Base-by-base conservation (phyloP, 2,797 vertebrate species). In the Lindbergichthys nudifrons region DNA sequence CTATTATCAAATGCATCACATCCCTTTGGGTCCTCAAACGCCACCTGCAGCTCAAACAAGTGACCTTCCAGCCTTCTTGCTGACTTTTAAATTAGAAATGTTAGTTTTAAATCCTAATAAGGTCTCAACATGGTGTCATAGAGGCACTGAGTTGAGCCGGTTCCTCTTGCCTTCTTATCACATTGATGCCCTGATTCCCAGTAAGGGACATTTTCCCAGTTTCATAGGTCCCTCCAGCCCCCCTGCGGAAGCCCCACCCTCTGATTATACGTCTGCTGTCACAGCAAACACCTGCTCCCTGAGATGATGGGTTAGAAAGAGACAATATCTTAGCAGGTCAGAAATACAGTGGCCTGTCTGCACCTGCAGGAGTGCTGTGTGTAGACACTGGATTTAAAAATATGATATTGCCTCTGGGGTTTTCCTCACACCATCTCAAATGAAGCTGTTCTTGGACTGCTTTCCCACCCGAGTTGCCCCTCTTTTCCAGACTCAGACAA, bases 401-500 rank as follows among this genome's bases (percentile, higher is more conserved):
- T 47, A 60, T 43, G 50, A n/a, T 16, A 52, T 41, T 0, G 0
- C 52, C 51, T 52, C 42, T 9, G 23, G 36, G 43, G 21, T 66
- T 71, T 63, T 18, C 50, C 45, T 61, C 10, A 32, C 19, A 3
- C 9, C 23, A 0, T 18, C 54, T 62, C 16, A 74, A 66, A 63
- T 70, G 1, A 70, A 56, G 50, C 75, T 12, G 19, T 16, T 16
- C 10, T 63, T 66, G 21, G 2, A 56, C 46, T 65, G 0, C 5
- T 23, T 67, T 79, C 74, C 43, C 14, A 14, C 61, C 32, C 51
- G 63, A 69, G 47, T 46, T 77, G 43, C 30, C 58, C 8, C 71
- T 82, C 36, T 43, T 78, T 75, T 81, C 69, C 69, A 70, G 78
- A 82, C 80, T 81, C 84, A 68, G 86, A 85, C 83, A 7, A 86